These are phyloP conservation scores for Teinopalpus imperialis DNA, from an alignment of 2,888 invertebrate species.

Conservation along the genomic window DNA sequence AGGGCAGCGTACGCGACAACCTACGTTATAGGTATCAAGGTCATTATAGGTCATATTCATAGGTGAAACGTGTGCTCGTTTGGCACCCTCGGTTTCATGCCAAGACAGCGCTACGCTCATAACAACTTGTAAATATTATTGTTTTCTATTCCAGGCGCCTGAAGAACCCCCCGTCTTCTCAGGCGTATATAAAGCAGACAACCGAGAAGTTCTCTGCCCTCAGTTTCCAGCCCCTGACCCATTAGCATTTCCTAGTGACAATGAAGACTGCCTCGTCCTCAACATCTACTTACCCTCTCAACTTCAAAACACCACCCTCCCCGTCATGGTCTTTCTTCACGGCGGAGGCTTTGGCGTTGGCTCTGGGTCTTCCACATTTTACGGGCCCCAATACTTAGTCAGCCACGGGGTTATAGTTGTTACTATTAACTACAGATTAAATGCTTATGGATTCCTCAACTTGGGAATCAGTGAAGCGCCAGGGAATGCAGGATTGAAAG, in stretches of 20 bases:
- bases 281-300: conserved; percentile 63
- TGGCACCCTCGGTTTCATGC: no score
- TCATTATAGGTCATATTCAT: no score
- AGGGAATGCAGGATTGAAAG: conserved; percentile 74
- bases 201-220: conserved; percentile 58
- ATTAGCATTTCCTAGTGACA: conserved; percentile 62
- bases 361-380: conserved; percentile 61
- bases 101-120: no score
- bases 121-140: no score
- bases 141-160: conserved; percentile 56
- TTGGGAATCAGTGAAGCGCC: conserved; percentile 63
- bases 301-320: conserved; percentile 45
- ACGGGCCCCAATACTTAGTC: conserved; percentile 72
- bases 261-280: conserved; percentile 70
- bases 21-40: no score
- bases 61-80: no score
- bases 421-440: conserved; percentile 75
- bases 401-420: conserved; percentile 68
- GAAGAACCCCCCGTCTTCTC: conserved; percentile 50
- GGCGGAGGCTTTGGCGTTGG: conserved; percentile 76
- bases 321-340: conserved; percentile 74
- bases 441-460: conserved; percentile 71
- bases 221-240: conserved; percentile 66
- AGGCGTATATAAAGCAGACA: conserved; percentile 62
- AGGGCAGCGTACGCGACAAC: no score